A percentile compares a stretch with the other conserved stretches of the same genome.
Evolutionary conservation across 2,113 vertebrate species (phyloP).

Genomic region (Eretmochelys imbricata): DNA sequence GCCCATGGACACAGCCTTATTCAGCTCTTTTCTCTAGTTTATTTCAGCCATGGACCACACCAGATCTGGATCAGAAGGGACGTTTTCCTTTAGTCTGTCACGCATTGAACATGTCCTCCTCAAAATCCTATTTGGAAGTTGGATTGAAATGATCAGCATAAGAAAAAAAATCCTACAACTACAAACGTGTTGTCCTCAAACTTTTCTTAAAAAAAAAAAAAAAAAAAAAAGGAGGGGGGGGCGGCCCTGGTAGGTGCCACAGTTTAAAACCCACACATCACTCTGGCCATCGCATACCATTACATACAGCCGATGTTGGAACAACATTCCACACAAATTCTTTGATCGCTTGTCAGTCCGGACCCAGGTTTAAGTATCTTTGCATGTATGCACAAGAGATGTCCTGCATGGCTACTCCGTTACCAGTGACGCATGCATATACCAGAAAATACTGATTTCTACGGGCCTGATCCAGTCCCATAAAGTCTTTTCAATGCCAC

Average conservation of each 20-base stretch:
- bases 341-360: rapidly evolving
- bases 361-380: rapidly evolving
- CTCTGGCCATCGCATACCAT: not conserved
- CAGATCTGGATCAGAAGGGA: not conserved
- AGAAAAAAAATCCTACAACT: not conserved
- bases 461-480: rapidly evolving
- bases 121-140: not conserved
- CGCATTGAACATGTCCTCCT: not conserved
- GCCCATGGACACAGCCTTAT: not conserved
- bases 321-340: rapidly evolving
- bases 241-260: not conserved
- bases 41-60: not conserved
- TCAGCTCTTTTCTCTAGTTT: not conserved
- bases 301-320: rapidly evolving
- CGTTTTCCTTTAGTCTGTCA: not conserved
- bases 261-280: not conserved
- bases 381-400: rapidly evolving
- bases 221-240: too few relatives aligned
- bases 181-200: not conserved
- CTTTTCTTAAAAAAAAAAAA: not conserved
- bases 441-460: not conserved
- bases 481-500: not conserved
- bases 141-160: not conserved
- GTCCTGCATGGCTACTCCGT: rapidly evolving
- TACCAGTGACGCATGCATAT: rapidly evolving